phyloP scores from a whole-genome alignment of 2,797 vertebrate genomes.

The Bradypodion ventrale region DNA sequence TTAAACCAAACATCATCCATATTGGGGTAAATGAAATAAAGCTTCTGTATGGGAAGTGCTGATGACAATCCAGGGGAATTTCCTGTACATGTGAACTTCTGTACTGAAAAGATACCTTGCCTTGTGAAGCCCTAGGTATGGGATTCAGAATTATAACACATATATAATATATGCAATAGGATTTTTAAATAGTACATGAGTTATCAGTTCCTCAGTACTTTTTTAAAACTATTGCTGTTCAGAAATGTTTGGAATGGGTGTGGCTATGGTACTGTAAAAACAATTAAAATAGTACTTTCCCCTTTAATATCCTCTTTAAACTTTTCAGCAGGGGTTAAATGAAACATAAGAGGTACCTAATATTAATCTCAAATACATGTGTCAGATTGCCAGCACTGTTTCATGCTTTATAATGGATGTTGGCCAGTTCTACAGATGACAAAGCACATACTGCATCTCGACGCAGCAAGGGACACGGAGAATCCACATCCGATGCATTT shows the following conservation, averaged over 20 bases:
- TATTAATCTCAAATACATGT: too few species aligned
- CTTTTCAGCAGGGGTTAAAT: too few species aligned
- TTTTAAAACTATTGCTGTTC: background rate
- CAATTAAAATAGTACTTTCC: too few species aligned
- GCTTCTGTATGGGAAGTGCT: background rate
- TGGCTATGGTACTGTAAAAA: too few species aligned
- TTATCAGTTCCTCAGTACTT: background rate
- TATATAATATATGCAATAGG: background rate
- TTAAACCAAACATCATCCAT: background rate
- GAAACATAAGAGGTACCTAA: background rate
- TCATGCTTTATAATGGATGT: background rate
- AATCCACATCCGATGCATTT: background rate
- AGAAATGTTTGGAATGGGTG: too few species aligned
- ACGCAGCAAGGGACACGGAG: background rate
- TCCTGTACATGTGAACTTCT: background rate
- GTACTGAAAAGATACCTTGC: background rate
- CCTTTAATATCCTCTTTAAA: too few species aligned
- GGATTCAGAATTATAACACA: background rate
- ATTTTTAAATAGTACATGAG: background rate
- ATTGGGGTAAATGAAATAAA: background rate
- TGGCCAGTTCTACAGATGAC: background rate
- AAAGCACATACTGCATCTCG: too few species aligned
- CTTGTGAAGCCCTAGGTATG: background rate
- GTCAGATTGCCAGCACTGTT: too few species aligned
- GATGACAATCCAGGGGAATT: background rate